Evolutionary conservation across 1,140 invertebrate genomes (phyloP).

Genomic region (Trichoplusia ni): DNA sequence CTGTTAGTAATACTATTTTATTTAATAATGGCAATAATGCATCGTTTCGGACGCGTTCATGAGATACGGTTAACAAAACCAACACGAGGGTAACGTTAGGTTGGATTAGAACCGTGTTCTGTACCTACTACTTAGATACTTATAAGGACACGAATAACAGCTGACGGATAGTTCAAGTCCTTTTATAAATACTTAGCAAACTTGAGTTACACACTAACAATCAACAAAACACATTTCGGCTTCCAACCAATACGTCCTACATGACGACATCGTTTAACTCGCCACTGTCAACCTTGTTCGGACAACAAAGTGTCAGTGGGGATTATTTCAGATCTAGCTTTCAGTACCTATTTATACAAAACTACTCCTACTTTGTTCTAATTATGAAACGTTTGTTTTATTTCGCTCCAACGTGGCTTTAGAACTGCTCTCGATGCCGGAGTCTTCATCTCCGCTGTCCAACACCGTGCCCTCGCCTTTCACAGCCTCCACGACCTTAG

Average conservation of each 20-base stretch:
- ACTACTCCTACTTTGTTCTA: conserved; percentile 36
- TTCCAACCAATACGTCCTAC: too few species aligned
- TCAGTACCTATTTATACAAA: conserved; percentile 33
- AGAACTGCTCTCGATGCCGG: conserved; percentile 83
- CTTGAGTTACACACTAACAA: too few species aligned
- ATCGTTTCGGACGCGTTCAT: not conserved
- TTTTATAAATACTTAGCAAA: too few species aligned
- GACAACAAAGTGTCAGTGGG: conserved; percentile 15
- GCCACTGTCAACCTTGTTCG: conserved; percentile 12
- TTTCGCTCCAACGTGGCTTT: conserved; percentile 81
- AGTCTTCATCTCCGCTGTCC: conserved; percentile 83
- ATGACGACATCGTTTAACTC: too few species aligned
- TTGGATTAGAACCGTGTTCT: conserved; percentile 15
- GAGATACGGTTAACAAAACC: not conserved
- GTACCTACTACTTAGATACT: too few species aligned
- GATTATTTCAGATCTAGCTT: conserved; percentile 9
- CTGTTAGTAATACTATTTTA: conserved; percentile 29
- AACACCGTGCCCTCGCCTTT: conserved; percentile 82
- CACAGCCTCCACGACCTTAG: conserved; percentile 61
- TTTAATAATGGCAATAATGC: conserved; percentile 22
- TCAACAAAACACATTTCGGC: too few species aligned
- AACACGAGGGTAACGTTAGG: not conserved
- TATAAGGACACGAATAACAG: too few species aligned
- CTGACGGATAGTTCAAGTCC: too few species aligned
- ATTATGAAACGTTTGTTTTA: conserved; percentile 63